Conservation (phyloP, 2,888 invertebrate species). For the Lumbricus terrestris region DNA sequence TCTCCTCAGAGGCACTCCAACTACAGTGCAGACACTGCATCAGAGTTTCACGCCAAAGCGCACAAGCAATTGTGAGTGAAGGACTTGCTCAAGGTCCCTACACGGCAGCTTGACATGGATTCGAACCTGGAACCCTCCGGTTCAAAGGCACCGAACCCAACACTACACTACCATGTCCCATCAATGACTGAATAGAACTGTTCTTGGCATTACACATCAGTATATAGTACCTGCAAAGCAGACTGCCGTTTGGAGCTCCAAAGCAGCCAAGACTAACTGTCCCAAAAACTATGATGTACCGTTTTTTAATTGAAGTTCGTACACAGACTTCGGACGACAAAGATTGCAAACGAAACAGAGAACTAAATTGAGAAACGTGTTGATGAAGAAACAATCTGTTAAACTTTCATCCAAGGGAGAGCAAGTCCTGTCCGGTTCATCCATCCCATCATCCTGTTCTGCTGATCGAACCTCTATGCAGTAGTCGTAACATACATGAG, state of each 20-base stretch:
- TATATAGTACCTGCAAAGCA: background rate
- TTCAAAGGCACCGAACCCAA: too few species aligned
- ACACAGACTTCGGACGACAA: background rate
- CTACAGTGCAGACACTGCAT: too few species aligned
- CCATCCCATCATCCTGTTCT: background rate
- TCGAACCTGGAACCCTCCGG: too few species aligned
- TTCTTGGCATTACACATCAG: background rate
- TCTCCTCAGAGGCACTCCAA: too few species aligned
- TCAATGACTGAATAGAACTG: too few species aligned
- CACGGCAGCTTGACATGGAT: too few species aligned
- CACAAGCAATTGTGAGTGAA: too few species aligned
- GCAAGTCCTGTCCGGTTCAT: background rate
- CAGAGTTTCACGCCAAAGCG: too few species aligned
- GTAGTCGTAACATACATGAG: background rate
- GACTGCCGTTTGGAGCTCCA: background rate
- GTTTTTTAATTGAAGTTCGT: background rate
- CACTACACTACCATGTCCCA: too few species aligned
- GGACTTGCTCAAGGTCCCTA: too few species aligned
- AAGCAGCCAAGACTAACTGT: background rate
- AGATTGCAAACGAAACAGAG: background rate
- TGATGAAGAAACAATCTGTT: background rate
- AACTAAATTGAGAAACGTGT: background rate
- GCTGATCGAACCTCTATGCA: background rate
- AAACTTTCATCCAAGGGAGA: background rate
- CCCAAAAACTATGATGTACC: background rate